Base-by-base conservation (phyloP, 2,797 vertebrate genomes). In the Falco novaeseelandiae region DNA sequence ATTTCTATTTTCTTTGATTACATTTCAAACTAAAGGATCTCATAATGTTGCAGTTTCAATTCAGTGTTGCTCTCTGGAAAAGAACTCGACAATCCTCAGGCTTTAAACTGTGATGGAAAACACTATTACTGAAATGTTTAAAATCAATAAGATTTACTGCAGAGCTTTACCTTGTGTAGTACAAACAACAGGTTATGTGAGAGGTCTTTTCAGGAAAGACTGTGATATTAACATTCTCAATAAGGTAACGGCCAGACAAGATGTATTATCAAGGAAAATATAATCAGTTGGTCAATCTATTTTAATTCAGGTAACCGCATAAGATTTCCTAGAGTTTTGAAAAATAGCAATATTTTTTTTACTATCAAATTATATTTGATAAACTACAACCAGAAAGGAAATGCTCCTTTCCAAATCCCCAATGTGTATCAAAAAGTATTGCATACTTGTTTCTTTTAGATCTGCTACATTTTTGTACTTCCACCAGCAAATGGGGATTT, bases 81-180 rank as follows among this genome's bases (percentile, higher is more conserved):
- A 49, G 18, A 77, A 66, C 51, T 80, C 3, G 2, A 32, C n/a
- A 62, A 59, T 38, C 10, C 83, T 42, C 51, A 80, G 11, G 36
- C 20, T 94, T 91, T 91, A 70, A 94, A 58, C 30, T 71, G 72
- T 83, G 88, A 81, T 73, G 69, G 63, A 93, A 93, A 85, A 74
- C 52, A 83, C 30, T 27, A 77, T 92, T 83, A 83, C 51, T 26
- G 32, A 88, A 36, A 52, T 44, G 57, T 77, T 93, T 86, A 73
- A 93, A 93, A 93, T 87, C 71, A 62, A 34, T 83, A 83, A 18
- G 4, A 9, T 58, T 83, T 87, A 65, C 18, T 48, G 59, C 30
- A 86, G 59, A 80, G 21, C 30, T 93, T 73, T 80, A 83, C 58
- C n/a, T 54, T 51, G 6, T 34, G 19, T 46, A 70, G 26, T 51